Evolutionary conservation across 2,797 vertebrate species (phyloP), one percentile per base, ranked within the genome.

Genomic region (Rhyacichthys aspro): DNA sequence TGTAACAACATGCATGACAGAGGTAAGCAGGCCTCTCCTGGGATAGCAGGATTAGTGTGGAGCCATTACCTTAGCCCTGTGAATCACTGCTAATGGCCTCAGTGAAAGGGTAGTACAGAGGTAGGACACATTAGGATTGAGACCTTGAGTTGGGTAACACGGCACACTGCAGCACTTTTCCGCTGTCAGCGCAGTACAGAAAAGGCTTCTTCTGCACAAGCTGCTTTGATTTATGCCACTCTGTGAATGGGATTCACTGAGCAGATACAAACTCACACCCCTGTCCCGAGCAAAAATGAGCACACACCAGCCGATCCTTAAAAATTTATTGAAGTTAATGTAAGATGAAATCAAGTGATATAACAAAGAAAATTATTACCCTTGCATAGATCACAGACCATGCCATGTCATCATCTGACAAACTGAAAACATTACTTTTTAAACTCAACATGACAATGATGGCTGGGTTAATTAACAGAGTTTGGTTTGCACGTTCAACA

Each of bases 331-430:
- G 86, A 89, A 88, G 87, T 83, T 86, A 82, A 91, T 92, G 91
- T 88, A 83, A 88, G 89, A 86, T 84, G 70, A 92, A 92, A 83
- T 90, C 75, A 89, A 72, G 80, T 89, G 89, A 90, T 79, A 88
- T 73, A 89, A 82, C 78, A 85, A 88, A 62, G 50, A 41, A 70
- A 79, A 83, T 45, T 87, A 86, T 80, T 81, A 92, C 91, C 90
- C 90, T 93, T 93, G 93, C 91, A 94, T 94, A 93, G 90, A 92
- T 94, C 92, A 90, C 89, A 93, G 90, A 92, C 89, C 88, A 91
- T 90, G 89, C 90, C 87, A 88, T 88, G 87, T 89, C 86, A 83
- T 83, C 79, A 78, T 86, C 63, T 78, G 82, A 89, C 88, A 90
- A 91, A 88, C 82, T 67, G 67, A 86, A 91, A 83, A 87, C 81